Evolutionary conservation across 2,888 invertebrate species (phyloP), one percentile per base, ranked within the genome.

Genomic region (Busseola fusca): DNA sequence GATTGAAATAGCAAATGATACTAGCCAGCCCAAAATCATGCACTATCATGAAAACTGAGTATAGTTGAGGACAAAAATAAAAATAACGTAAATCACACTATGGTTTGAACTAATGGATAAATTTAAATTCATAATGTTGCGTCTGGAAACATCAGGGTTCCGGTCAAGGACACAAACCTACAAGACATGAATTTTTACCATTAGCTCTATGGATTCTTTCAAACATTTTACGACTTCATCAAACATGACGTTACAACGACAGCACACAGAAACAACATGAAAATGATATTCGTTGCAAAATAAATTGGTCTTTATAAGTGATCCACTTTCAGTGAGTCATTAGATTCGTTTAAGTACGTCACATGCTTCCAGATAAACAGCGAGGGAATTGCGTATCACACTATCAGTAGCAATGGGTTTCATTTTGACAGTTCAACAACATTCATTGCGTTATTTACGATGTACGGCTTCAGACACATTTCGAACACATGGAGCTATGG

Each of bases 251-350:
- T 60, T 45, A 42, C 18, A 18, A 69, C 16, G 9, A 48, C 27
- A 45, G 16, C 30, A 37, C 14, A 48, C 27, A 64, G 14, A n/a
- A 27, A 27, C 18, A n/a, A 10, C 25, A 48, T 40, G 30, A 45
- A 66, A 52, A 78, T 68, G 50, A 74, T 52, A 45, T 71, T 54
- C 64, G 57, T 59, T 59, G 37, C 64, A 48, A 69, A 69, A 71
- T 67, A 76, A 63, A 81, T 84, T 74, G 74, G 66, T 64, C 60
- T 62, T n/a, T n/a, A n/a, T n/a, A 69, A 72, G 78, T 70, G 74
- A 74, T 68, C 66, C 67, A 72, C 60, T 72, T 83, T 72, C 59
- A 80, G 62, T 50, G 65, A 34, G 16, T 70, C 58, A 77, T 84
- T 77, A 64, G 58, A 57, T 64, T 68, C 66, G 21, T 78, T 73